These are phyloP conservation scores for Acipenser oxyrinchus DNA, from an alignment of 2,797 vertebrate genomes.

Conservation along the genomic window DNA sequence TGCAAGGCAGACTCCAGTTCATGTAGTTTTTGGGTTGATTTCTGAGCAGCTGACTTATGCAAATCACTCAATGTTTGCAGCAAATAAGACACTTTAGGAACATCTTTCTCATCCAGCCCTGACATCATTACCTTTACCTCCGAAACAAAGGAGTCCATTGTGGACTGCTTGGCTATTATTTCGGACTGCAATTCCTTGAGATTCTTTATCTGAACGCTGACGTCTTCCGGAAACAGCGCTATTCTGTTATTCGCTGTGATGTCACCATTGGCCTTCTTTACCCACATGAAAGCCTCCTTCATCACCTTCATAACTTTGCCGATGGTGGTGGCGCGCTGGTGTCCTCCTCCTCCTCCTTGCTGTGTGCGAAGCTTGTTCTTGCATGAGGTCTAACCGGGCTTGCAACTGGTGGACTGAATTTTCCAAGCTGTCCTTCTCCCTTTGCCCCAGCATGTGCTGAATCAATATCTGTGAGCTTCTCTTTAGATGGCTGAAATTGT, in stretches of 20 bases:
- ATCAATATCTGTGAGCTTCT: conserved; percentile 52
- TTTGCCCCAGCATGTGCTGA: conserved; percentile 55
- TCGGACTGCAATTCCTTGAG: conserved; percentile 64
- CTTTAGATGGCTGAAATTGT: conserved; percentile 53
- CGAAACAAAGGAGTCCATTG: conserved; percentile 55
- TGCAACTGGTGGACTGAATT: conserved; percentile 54
- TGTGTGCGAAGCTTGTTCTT: conserved; percentile 39
- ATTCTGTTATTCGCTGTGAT: conserved; percentile 53
- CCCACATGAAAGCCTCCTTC: conserved; percentile 68
- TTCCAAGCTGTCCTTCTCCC: conserved; percentile 58
- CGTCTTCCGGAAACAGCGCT: conserved; percentile 70
- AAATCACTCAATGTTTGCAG: conserved; percentile 59
- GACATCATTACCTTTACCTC: conserved; percentile 55
- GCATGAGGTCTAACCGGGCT: conserved; percentile 46
- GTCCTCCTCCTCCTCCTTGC: conserved; percentile 13
- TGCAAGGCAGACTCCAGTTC: conserved; percentile 70
- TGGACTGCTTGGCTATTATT: conserved; percentile 58
- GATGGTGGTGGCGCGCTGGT: conserved; percentile 47
- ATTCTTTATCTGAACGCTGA: conserved; percentile 70
- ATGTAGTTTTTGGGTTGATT: conserved; percentile 58
- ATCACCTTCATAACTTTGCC: conserved; percentile 58
- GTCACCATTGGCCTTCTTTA: conserved; percentile 56
- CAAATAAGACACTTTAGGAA: conserved; percentile 50
- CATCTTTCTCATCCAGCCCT: conserved; percentile 50
- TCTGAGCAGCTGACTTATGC: conserved; percentile 62